Evolutionary conservation across 2,113 vertebrate genomes (phyloP).

Genomic region (Rana temporaria): DNA sequence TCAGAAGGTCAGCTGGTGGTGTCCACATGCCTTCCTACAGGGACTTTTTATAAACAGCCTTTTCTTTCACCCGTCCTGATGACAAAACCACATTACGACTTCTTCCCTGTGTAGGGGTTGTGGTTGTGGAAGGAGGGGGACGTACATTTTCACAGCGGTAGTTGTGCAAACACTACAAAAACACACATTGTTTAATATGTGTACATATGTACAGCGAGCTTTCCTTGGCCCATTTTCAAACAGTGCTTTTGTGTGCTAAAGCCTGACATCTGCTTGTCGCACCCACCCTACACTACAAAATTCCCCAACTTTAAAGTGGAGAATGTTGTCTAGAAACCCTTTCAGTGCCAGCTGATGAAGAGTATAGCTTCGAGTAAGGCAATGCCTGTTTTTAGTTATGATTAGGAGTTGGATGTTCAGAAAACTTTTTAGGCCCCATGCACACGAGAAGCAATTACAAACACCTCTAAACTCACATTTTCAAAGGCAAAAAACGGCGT

Average conservation of each 20-base stretch:
- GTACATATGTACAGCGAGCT: slow-evolving; percentile 29
- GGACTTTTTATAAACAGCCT: slow-evolving; percentile 24
- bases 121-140: slow-evolving; percentile 39
- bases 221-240: slow-evolving; percentile 39
- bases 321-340: slow-evolving; percentile 6
- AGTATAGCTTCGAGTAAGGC: too few species aligned
- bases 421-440: too few species aligned
- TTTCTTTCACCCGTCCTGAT: slow-evolving; percentile 33
- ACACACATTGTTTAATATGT: slow-evolving; percentile 30
- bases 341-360: neutral
- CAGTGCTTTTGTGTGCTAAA: slow-evolving; percentile 12
- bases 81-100: slow-evolving; percentile 48
- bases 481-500: too few species aligned
- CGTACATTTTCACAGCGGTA: slow-evolving; percentile 20
- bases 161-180: slow-evolving; percentile 41
- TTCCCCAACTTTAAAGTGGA: neutral
- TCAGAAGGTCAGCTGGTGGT: slow-evolving; percentile 29
- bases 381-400: too few species aligned
- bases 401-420: too few species aligned
- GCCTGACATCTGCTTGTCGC: slow-evolving; percentile 11
- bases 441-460: too few species aligned
- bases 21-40: slow-evolving; percentile 39
- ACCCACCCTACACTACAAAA: neutral
- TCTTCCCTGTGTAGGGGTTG: slow-evolving; percentile 45
- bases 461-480: too few species aligned